Conservation (phyloP, 2,113 vertebrate species). For the Bombycilla garrulus region DNA sequence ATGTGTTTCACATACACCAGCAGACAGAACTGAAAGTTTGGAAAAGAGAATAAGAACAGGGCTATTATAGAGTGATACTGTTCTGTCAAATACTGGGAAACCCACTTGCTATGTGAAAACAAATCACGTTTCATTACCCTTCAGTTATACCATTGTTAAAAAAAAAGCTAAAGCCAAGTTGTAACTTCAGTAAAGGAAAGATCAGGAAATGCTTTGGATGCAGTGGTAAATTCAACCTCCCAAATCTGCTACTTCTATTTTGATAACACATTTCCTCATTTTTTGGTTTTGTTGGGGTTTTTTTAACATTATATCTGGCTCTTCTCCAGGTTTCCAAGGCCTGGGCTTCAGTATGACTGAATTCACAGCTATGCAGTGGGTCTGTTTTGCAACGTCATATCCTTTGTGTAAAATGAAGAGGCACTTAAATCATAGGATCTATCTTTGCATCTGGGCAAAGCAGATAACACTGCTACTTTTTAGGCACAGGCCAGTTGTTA, state of each 20-base stretch:
- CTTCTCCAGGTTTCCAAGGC: background rate
- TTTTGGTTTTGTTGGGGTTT: background rate
- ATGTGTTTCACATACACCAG: background rate
- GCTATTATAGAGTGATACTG: background rate
- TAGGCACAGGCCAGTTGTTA: background rate
- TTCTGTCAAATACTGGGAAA: background rate
- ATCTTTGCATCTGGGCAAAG: background rate
- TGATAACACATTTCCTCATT: background rate
- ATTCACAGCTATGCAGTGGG: background rate
- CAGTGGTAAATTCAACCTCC: background rate
- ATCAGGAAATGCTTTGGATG: background rate
- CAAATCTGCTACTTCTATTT: background rate
- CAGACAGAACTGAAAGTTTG: background rate
- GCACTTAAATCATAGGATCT: background rate
- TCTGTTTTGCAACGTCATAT: background rate
- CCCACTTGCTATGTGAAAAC: background rate
- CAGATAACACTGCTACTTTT: background rate
- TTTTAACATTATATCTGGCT: background rate
- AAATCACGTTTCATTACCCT: background rate
- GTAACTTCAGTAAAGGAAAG: background rate
- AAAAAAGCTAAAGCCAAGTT: background rate
- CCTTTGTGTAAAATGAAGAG: background rate
- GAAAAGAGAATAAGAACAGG: background rate
- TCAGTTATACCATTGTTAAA: background rate
- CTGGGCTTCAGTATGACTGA: background rate